A percentile compares a stretch with the other conserved stretches of the same genome.
Conservation (phyloP, 1,140 invertebrate species). For the Dendrolimus kikuchii region DNA sequence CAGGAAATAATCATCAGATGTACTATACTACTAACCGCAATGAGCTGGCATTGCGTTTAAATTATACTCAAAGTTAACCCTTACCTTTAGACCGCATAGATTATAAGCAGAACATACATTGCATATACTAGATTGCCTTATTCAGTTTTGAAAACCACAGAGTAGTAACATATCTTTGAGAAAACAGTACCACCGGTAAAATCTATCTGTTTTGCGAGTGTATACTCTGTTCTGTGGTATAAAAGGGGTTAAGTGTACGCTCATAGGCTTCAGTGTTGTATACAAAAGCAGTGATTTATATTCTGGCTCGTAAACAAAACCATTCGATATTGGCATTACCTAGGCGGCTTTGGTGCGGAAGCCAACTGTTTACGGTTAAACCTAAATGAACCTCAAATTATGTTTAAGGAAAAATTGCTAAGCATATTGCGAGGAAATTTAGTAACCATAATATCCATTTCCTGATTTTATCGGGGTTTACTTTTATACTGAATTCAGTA, state of each 20-base stretch:
- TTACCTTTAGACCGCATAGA: slow-evolving; percentile 12
- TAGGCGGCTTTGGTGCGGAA: slow-evolving; percentile 37
- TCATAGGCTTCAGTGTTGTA: slow-evolving; percentile 36
- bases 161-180: slow-evolving; percentile 5
- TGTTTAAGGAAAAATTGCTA: slow-evolving; percentile 23
- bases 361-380: slow-evolving; percentile 58
- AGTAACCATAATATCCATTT: too few relatives aligned
- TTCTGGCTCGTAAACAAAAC: slow-evolving; percentile 58
- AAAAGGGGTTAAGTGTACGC: slow-evolving; percentile 27
- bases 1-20: not conserved
- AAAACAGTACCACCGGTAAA: slow-evolving; percentile 5
- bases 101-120: slow-evolving; percentile 3
- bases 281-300: slow-evolving; percentile 54
- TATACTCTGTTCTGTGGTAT: slow-evolving; percentile 26
- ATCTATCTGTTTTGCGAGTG: not conserved
- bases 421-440: too few relatives aligned
- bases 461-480: too few relatives aligned
- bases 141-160: slow-evolving; percentile 14
- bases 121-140: slow-evolving; percentile 10
- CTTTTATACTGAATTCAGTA: too few relatives aligned
- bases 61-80: slow-evolving; percentile 11
- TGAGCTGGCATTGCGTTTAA: slow-evolving; percentile 5
- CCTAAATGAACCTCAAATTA: slow-evolving; percentile 57
- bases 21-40: slow-evolving; percentile 4
- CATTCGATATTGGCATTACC: slow-evolving; percentile 30